Evolutionary conservation across 2,797 vertebrate species (phyloP), one percentile per base, ranked within the genome.

Genomic region (Acomys russatus): DNA sequence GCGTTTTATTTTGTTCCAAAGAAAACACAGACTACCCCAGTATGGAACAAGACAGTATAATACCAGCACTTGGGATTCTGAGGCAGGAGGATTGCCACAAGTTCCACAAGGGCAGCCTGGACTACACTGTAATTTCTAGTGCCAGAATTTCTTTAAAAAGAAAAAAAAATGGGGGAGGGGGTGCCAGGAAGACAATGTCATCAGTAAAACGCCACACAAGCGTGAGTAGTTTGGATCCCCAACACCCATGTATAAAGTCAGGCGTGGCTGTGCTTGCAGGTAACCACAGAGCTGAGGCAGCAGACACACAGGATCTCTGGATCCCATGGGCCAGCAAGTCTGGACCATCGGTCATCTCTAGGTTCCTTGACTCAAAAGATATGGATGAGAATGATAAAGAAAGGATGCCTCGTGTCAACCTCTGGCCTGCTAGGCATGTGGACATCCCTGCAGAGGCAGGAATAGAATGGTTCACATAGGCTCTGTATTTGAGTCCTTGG

Each of bases 1-100:
- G 17, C 56, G 63, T 88, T 89, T 82, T 22, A 63, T 93, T 83
- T 61, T 49, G 51, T 91, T 89, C 94, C 70, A 78, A 91, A 94
- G 87, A 88, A 97, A 96, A 80, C 63, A 84, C 49, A 23, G 59
- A 71, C 20, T 63, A 64, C 20, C 30, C 33, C 20, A 35, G 63
- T 11, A 38, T 44, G 28, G 25, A 38, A 54, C 49, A 49, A 66
- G 2, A 35, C 20, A n/a, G 30, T 71, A 49, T 73, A 87, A 59
- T 87, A 49, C 20, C 23, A 64, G 59, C 73, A 10, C 73, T 33
- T 49, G 73, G 28, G 30, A 77, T 63, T n/a, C 73, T 89, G 87
- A 89, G 59, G 88, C 61, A 51, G 38, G 59, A 64, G 88, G 28
- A 49, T n/a, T 63, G 59, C 20, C 88, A 17, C 22, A 30, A 77